A percentile compares a stretch with the other conserved stretches of the same genome.
These are phyloP conservation scores for Leptogaster cylindrica DNA, from an alignment of 2,888 invertebrate species.

Conservation along the genomic window DNA sequence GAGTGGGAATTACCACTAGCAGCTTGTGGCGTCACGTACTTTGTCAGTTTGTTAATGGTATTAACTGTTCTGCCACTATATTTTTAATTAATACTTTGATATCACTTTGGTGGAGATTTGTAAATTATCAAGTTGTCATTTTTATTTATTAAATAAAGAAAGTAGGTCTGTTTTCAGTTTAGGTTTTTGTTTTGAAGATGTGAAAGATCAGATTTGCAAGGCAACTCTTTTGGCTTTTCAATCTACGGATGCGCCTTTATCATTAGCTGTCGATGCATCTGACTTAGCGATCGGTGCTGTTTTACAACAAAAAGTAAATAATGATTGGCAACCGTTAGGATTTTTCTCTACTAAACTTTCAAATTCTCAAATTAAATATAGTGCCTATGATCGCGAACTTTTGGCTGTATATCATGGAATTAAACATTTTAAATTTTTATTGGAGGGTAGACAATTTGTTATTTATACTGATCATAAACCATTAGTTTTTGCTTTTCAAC, in stretches of 20 bases:
- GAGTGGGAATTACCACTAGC: too few relatives aligned
- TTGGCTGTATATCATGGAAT: not conserved
- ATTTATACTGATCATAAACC: conserved; percentile 17
- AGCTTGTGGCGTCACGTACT: too few relatives aligned
- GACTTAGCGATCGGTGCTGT: not conserved
- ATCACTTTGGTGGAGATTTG: too few relatives aligned
- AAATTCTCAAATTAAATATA: not conserved
- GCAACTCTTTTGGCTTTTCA: not conserved
- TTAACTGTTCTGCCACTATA: too few relatives aligned
- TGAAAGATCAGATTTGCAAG: not conserved
- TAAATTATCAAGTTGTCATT: too few relatives aligned
- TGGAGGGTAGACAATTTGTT: not conserved
- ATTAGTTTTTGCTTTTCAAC: not conserved
- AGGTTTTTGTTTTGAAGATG: too few relatives aligned
- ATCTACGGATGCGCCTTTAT: not conserved
- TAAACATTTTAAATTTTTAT: not conserved
- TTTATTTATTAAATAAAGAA: too few relatives aligned
- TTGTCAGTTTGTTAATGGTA: too few relatives aligned
- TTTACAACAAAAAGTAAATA: not conserved
- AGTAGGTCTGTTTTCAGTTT: too few relatives aligned
- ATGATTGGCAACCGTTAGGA: conserved; percentile 2
- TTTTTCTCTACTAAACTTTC: conserved; percentile 6
- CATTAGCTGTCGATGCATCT: not conserved
- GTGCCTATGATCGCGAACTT: not conserved
- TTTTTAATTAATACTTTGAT: too few relatives aligned